phyloP scores from a whole-genome alignment of 1,140 invertebrate species.

The Paraescarpia echinospica region DNA sequence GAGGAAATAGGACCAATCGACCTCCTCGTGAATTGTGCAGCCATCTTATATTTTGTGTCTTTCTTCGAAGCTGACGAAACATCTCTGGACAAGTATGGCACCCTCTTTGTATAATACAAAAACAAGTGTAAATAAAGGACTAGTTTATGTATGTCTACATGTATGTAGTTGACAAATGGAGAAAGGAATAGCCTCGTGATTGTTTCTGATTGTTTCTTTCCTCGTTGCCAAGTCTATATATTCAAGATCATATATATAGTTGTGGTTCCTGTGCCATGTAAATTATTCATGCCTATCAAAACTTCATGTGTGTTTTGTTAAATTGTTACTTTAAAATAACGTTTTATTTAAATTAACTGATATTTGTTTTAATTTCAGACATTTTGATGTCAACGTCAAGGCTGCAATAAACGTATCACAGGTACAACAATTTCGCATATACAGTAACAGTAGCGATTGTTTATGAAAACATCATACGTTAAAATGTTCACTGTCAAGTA shows the following conservation, averaged over 20 bases:
- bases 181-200: too few relatives aligned
- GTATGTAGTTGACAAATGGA: neutral
- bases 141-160: neutral
- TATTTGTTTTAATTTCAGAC: neutral
- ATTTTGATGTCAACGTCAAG: too few relatives aligned
- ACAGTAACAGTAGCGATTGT: neutral
- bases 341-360: neutral
- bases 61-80: slow-evolving; percentile 50
- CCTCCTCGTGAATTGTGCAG: slow-evolving; percentile 79
- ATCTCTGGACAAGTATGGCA: neutral
- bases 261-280: neutral
- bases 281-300: neutral
- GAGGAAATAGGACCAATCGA: slow-evolving; percentile 65
- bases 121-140: neutral
- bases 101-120: neutral
- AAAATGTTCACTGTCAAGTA: too few relatives aligned
- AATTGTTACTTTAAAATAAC: neutral
- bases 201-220: too few relatives aligned
- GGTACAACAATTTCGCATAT: neutral
- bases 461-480: neutral
- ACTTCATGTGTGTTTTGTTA: neutral
- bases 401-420: too few relatives aligned
- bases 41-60: slow-evolving; percentile 63
- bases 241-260: neutral
- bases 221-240: neutral